Evolutionary conservation across 2,113 vertebrate species (phyloP), one percentile per base, ranked within the genome.

Genomic region (Willisornis vidua): DNA sequence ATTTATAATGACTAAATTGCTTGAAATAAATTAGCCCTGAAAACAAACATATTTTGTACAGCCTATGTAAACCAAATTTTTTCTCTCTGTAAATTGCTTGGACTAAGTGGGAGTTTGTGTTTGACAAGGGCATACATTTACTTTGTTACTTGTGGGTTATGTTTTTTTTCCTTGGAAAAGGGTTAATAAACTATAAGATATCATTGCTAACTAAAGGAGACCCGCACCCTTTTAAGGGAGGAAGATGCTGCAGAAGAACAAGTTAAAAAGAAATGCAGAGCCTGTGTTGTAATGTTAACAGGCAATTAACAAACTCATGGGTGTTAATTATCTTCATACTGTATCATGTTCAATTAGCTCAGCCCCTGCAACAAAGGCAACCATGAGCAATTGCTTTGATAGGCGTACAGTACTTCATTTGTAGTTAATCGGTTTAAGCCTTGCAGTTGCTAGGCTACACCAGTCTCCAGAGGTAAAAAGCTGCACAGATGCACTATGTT

Each of bases 381-480:
- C 97, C 94, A 85, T 98, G 98, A 99, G 98, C 98, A 98, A 98
- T 98, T 98, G 98, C 98, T 98, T 98, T 98, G 98, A 98, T 98
- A 98, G 98, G 98, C 98, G 81, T 98, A 98, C 98, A 98, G 98
- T 98, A 97, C 98, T 98, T 98, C 98, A 98, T 98, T 98, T 98
- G 98, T 99, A 99, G 98, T 98, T 99, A 99, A 99, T 99, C 98
- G 98, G 98, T 98, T 98, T 98, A 98, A 98, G 98, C 98, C 98
- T 98, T 97, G 96, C 89, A 97, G 98, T 99, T 99, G 98, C 98
- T 99, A 99, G 98, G 98, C 98, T 98, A 99, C 98, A 90, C 96
- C 86, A 80, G 97, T 98, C 98, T 98, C 98, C 93, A 95, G 98
- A 98, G 98, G 98, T 98, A 97, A 96, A 98, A 98, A 97, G 97